phyloP scores from a whole-genome alignment of 2,113 vertebrate genomes.

The Neolamprologus caudopunctatus region DNA sequence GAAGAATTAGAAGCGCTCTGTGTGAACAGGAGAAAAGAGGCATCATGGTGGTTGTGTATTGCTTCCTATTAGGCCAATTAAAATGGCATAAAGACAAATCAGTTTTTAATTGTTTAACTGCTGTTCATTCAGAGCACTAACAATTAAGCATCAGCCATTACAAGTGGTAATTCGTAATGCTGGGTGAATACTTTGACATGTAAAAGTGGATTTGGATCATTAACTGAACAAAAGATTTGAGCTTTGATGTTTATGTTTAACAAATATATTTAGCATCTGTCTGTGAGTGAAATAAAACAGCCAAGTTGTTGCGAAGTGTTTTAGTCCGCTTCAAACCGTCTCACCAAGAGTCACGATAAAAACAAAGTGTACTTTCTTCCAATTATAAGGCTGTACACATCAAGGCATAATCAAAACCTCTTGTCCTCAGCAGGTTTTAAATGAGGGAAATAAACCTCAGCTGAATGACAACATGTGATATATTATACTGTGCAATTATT shows the following conservation, averaged over 20 bases:
- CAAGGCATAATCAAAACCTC: not conserved
- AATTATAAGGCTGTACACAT: not conserved
- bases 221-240: not conserved
- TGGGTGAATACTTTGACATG: not conserved
- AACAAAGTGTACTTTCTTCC: not conserved
- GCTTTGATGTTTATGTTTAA: not conserved
- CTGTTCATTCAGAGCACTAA: constrained; percentile 19
- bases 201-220: not conserved
- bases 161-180: not conserved
- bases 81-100: constrained; percentile 35
- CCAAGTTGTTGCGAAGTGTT: not conserved
- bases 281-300: not conserved
- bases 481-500: not conserved
- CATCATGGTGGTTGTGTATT: not conserved
- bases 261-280: not conserved
- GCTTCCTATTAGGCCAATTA: constrained; percentile 42
- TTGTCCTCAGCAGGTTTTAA: not conserved
- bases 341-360: not conserved
- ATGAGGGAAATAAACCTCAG: not conserved
- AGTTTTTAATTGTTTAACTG: constrained; percentile 34
- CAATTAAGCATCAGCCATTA: not conserved
- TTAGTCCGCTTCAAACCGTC: not conserved
- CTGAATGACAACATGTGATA: not conserved
- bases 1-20: constrained; percentile 16
- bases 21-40: not conserved